Evolutionary conservation across 2,888 invertebrate genomes (phyloP), one percentile per base, ranked within the genome.

Genomic region (Nesidiocoris tenuis): DNA sequence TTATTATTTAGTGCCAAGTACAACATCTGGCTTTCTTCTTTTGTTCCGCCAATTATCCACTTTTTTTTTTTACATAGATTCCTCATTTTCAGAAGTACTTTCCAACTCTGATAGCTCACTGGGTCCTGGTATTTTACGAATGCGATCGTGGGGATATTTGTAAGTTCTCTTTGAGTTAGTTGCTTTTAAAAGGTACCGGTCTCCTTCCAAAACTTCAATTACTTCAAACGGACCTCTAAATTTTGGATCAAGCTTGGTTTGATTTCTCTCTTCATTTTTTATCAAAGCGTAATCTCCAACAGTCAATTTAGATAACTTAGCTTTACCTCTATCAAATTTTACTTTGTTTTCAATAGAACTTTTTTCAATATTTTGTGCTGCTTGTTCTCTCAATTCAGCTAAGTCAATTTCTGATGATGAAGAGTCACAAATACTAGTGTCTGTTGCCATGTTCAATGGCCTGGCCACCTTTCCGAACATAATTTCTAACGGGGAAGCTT

Each of bases 191-290:
- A 61, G 25, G 55, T 61, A 61, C n/a, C 59, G 19, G 22, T 71
- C 71, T 1, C 61, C 23, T n/a, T 18, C 19, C 16, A 68, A 21
- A 55, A 68, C 55, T 57, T 68, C 19, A 5, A 59, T 17, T 24
- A 71, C 25, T 25, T 25, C n/a, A 39, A 71, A 71, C 17, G 71
- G 71, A 23, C 59, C 71, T 54, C 22, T 25, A 61, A 61, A 77
- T 25, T 57, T 77, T 2, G 70, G 70, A 17, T 56, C 56, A 7
- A 77, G 57, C 55, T 56, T 68, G 17, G 23, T 61, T 19, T 76
- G 75, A 22, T 77, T 77, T 21, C 76, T 39, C 19, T 19, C 18
- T 70, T 77, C 76, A 76, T 77, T 77, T 77, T 63, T 23, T 1
- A 77, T 55, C 24, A 77, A 61, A 5, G 77, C 77, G 22, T 61